Conservation (phyloP, 2,797 vertebrate species). For the Novumbra hubbsi region DNA sequence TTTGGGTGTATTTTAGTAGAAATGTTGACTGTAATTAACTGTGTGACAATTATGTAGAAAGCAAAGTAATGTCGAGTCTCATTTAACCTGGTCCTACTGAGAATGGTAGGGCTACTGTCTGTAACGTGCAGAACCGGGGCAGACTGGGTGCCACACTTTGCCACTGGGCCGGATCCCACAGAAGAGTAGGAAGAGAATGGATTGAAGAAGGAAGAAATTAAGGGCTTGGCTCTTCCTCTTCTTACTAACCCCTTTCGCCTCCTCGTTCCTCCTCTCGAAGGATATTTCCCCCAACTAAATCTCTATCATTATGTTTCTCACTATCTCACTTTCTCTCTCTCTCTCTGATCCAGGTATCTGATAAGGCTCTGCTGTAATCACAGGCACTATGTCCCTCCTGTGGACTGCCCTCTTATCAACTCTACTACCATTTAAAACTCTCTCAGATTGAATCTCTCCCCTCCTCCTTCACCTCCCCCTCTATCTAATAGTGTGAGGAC, state of each 20-base stretch:
- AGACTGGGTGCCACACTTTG: conserved; percentile 5
- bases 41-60: neutral
- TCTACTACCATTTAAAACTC: neutral
- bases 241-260: neutral
- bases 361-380: conserved; percentile 18
- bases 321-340: conserved; percentile 31
- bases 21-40: neutral
- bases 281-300: neutral
- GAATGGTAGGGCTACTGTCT: neutral
- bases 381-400: conserved; percentile 15
- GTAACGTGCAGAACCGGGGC: conserved; percentile 12
- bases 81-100: neutral
- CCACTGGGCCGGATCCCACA: conserved; percentile 26
- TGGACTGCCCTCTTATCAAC: conserved; percentile 13
- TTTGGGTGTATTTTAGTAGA: neutral
- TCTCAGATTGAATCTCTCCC: neutral
- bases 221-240: conserved; percentile 6
- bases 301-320: conserved; percentile 29
- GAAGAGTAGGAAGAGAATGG: conserved; percentile 17
- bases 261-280: neutral
- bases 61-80: neutral
- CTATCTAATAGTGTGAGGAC: neutral
- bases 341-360: conserved; percentile 24
- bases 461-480: neutral
- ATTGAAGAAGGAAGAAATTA: conserved; percentile 17